Evolutionary conservation across 2,113 vertebrate species (phyloP), one percentile per base, ranked within the genome.

Genomic region (Etheostoma spectabile): DNA sequence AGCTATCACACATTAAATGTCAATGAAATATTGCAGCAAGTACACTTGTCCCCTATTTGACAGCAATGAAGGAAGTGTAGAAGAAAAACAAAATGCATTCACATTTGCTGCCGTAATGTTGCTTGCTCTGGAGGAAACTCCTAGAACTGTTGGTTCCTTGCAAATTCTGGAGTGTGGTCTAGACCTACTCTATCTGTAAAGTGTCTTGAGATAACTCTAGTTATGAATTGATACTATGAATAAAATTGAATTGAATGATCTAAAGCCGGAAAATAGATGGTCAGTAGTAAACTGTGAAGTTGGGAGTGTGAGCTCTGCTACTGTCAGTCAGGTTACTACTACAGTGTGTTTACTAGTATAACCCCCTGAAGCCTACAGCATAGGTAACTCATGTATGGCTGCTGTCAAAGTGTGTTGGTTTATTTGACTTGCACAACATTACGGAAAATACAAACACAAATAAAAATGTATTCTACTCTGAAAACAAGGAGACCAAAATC

Each of bases 371-470:
- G 72, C 22, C 74, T 16, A 45, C 49, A 76, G 63, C 72, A 73
- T 80, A 66, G 79, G 70, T 75, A 79, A 59, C 38, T 63, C 75
- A 45, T 60, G 56, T 79, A 55, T 73, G 65, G 71, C 79, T 77
- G 64, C 56, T 66, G 57, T 75, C 49, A 57, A 77, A 65, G 45
- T 53, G 55, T 66, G 56, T 48, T 55, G 38, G 64, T 55, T 67
- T 64, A 19, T 74, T 46, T 56, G 49, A 62, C 51, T 72, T 30
- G 22, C 42, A 65, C 1, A 77, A 35, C 75, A 45, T 65, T 30
- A 30, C 30, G 30, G 4, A 3, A 55, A 59, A 51, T 33, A 53
- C 6, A 19, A 84, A 69, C 13, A 59, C 3, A 59, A 52, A 51
- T 21, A 52, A 45, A 77, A 12, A 73, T 18, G 22, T 16, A 42